Percentiles rank a stretch among this genome's conserved stretches.
These are phyloP conservation scores for Villa cingulata DNA, from an alignment of 2,888 invertebrate species.

Conservation along the genomic window DNA sequence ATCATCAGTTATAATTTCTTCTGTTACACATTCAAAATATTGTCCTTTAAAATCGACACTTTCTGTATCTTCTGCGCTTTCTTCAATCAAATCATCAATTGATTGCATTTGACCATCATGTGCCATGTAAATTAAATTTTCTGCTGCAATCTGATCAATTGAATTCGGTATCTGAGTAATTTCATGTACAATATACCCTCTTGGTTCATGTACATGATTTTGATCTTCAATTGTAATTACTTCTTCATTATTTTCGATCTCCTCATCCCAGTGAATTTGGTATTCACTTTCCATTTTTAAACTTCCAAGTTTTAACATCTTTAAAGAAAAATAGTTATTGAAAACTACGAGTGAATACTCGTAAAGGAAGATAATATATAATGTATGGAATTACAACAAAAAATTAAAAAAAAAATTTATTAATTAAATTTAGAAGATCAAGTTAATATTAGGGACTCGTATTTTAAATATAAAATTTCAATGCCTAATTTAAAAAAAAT, in stretches of 20 bases:
- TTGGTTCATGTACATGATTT: background rate
- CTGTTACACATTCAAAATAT: constrained; percentile 51
- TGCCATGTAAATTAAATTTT: constrained; percentile 47
- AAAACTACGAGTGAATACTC: too few relatives aligned
- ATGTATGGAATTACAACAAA: too few relatives aligned
- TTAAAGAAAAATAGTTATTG: too few relatives aligned
- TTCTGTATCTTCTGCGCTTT: constrained; percentile 23
- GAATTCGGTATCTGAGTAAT: constrained; percentile 15
- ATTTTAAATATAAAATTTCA: too few relatives aligned
- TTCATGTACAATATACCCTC: constrained; percentile 12
- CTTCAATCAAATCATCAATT: constrained; percentile 26
- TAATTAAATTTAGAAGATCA: too few relatives aligned
- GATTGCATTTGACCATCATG: constrained; percentile 38
- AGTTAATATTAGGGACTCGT: too few relatives aligned
- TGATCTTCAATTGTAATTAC: constrained; percentile 9
- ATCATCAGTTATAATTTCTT: constrained; percentile 69
- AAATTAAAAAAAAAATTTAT: too few relatives aligned
- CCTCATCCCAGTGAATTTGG: constrained; percentile 30
- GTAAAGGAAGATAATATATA: too few relatives aligned
- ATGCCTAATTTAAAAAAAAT: too few relatives aligned
- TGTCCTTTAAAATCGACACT: constrained; percentile 20
- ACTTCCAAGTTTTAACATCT: too few relatives aligned
- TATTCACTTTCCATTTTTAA: constrained; percentile 22
- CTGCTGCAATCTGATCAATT: constrained; percentile 48
- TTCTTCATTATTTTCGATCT: constrained; percentile 10